Base-by-base conservation (phyloP, 2,888 invertebrate genomes). In the Eurytoma adleriae region DNA sequence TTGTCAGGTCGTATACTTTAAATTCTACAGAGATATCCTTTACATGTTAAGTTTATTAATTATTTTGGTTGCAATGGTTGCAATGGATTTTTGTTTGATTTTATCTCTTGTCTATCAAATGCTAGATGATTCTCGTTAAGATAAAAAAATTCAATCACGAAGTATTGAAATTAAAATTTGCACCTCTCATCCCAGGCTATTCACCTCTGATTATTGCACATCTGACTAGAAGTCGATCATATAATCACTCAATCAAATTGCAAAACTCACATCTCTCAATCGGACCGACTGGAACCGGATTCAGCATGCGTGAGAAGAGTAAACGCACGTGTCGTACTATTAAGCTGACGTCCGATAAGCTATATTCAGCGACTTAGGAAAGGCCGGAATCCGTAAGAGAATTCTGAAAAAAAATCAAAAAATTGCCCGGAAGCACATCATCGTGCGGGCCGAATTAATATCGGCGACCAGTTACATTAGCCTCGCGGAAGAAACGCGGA, bases 191-290 rank as follows among this genome's bases (percentile, higher is more conserved):
- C 40, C 4, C 5, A 4, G 40, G 40, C 40, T 40, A 40, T 40
- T 40, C 40, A 40, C 40, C 40, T 40, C 7, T 40, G 1, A 40
- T 40, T 7, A 40, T 40, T 40, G 40, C 40, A 7, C 0, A 4
- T 40, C 40, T 40, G 40, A 4, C 7, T 40, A 40, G 40, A 40
- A 40, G 40, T 40, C 40, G 7, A 62, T 30, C 30, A 16, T 30
- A 62, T 30, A 30, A 27, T 62, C 40, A 64, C n/a, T 64, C 64
- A 64, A 27, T 64, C 40, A 18, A 64, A 64, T 64, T 64, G 64
- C 64, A 64, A 64, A 64, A 64, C 48, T 30, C 30, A 12, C 13
- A 7, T 20, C 61, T n/a, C 30, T 12, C 27, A 30, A 12, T 10
- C 13, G 13, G 13, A 61, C 18, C 10, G 2, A 7, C 40, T 7